These are phyloP conservation scores for Orthosia cruda DNA, from an alignment of 2,888 invertebrate species.

Conservation along the genomic window DNA sequence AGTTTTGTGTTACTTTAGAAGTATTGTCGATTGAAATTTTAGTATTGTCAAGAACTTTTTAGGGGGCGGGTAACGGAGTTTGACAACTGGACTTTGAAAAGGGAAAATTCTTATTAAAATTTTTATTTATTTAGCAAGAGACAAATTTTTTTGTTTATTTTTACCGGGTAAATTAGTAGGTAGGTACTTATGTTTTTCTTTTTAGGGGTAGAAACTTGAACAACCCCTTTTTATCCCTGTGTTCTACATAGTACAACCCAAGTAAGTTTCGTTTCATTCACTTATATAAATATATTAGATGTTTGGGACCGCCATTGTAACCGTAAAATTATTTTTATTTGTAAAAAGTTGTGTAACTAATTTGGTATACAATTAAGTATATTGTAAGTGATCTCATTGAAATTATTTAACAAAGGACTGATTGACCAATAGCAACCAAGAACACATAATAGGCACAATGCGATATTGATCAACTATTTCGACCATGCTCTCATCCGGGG, in stretches of 20 bases:
- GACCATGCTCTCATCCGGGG: neutral
- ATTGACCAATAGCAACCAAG: neutral
- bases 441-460: neutral
- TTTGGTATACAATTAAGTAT: too few species aligned
- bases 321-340: too few species aligned
- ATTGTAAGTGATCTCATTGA: too few species aligned
- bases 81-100: neutral
- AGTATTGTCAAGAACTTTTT: constrained; percentile 58
- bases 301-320: too few species aligned
- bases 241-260: neutral
- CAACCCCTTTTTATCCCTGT: neutral
- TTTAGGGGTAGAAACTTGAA: neutral
- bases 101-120: neutral
- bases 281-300: neutral
- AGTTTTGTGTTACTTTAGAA: constrained; percentile 65
- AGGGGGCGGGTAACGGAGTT: constrained; percentile 29
- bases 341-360: too few species aligned
- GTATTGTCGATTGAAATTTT: constrained; percentile 54
- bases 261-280: neutral
- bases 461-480: constrained; percentile 51
- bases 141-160: neutral
- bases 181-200: too few species aligned
- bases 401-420: neutral
- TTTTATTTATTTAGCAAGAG: neutral
- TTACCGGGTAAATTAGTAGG: neutral